Base-by-base conservation (phyloP, 1,140 invertebrate species). In the Penaeus indicus region DNA sequence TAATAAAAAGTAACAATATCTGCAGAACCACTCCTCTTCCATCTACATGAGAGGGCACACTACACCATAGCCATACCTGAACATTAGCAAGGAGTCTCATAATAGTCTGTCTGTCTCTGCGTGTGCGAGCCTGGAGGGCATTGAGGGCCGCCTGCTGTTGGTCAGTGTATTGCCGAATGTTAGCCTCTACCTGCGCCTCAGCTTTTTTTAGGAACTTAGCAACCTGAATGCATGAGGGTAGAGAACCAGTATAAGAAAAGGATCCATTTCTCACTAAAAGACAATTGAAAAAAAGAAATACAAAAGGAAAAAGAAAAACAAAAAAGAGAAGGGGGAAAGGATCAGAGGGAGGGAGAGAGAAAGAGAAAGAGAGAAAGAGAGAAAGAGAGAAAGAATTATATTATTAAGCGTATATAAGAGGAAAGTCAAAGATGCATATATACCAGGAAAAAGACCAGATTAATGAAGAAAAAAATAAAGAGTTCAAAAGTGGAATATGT, bases 201-300 rank as follows among this genome's bases (percentile, higher is more conserved):
- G 86, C 86, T n/a, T 88, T 88, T 61, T 88, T 88, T 21, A 88
- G 86, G 67, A 88, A 88, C 69, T 64, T 82, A 61, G 86, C 27
- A 78, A 88, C 61, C 86, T 88, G 67, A 13, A 25, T 61, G 77
- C 19, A 60, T 21, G 63, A 25, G 42, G 54, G 69, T 47, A 21
- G 27, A 25, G 38, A 67, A 54, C 38, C 38, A 54, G 54, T 54
- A 54, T 54, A 54, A 54, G 54, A 54, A 54, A 13, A 13, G 16
- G 54, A 54, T 54, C 10, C 2, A 16, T 8, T 54, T 54, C 54
- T 13, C 54, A 11, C 54, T 54, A 54, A 54, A 54, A 54, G 16
- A 47, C 11, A 47, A 47, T 10, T 47, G 3, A 4, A 10, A 2
- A 47, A 47, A 10, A 10, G 11, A 47, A 47, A 47, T 7, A 13